Evolutionary conservation across 2,113 vertebrate species (phyloP).

Genomic region (Podiceps cristatus): DNA sequence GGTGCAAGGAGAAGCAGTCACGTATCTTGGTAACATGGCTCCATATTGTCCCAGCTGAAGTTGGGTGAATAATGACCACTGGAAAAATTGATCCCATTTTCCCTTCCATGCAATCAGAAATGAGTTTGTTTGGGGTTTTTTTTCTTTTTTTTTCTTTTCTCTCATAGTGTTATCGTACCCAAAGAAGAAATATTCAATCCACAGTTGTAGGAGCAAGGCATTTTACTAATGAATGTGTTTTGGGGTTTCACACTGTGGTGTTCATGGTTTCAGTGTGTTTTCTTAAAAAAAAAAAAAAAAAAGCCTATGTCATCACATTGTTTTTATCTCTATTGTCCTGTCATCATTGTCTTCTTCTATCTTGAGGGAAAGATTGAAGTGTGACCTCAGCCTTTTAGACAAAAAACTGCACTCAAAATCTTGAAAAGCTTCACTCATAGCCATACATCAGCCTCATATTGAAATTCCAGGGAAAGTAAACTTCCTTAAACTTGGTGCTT

Average conservation of each 20-base stretch:
- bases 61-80: neutral
- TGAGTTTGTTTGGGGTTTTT: neutral
- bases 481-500: neutral
- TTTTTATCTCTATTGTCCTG: neutral
- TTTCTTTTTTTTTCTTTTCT: neutral
- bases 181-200: neutral
- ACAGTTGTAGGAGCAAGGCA: neutral
- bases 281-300: neutral
- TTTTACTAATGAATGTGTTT: neutral
- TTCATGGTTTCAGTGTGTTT: neutral
- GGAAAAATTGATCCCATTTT: neutral
- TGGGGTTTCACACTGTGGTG: neutral
- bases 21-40: neutral
- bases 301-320: neutral
- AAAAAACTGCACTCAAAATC: neutral
- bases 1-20: neutral
- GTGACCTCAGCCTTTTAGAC: neutral
- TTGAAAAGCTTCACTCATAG: neutral
- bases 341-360: neutral
- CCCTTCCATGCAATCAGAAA: neutral
- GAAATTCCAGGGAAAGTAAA: neutral
- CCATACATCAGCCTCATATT: neutral
- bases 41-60: neutral
- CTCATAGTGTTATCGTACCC: neutral
- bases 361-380: neutral